A percentile compares a stretch with the other conserved stretches of the same genome.
Evolutionary conservation across 2,113 vertebrate species (phyloP).

Genomic region (Fulica atra): DNA sequence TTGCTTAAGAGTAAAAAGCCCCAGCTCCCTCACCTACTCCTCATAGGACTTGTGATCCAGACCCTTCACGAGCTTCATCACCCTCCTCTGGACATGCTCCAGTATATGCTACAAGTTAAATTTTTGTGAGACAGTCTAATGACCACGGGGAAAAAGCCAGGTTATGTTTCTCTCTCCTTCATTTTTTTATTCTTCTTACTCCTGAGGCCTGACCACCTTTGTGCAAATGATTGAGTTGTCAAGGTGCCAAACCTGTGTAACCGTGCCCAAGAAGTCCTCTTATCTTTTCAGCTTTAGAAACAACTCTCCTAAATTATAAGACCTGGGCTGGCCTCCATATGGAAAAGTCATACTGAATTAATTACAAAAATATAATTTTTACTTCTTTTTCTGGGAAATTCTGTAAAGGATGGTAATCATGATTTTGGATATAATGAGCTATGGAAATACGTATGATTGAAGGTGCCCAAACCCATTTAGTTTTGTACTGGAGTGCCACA

Average conservation of each 20-base stretch:
- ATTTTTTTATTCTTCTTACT: neutral
- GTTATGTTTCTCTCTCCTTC: neutral
- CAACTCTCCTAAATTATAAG: neutral
- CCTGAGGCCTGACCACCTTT: neutral
- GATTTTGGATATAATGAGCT: neutral
- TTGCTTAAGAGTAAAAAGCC: no score
- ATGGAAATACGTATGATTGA: neutral
- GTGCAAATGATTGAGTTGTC: neutral
- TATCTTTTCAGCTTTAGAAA: neutral
- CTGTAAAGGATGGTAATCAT: neutral
- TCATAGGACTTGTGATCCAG: no score
- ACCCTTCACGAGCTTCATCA: no score
- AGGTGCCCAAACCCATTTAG: neutral
- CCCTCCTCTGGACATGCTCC: no score
- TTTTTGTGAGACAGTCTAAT: neutral
- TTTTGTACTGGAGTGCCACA: neutral
- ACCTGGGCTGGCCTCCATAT: neutral
- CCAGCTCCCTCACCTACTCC: no score
- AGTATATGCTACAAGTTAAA: neutral
- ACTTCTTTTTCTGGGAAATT: neutral
- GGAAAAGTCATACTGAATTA: neutral
- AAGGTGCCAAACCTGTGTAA: neutral
- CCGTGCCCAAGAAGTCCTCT: neutral
- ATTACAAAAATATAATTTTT: neutral
- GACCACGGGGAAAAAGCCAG: neutral